Conservation (phyloP, 2,113 vertebrate genomes). For the Platysteira castanea region DNA sequence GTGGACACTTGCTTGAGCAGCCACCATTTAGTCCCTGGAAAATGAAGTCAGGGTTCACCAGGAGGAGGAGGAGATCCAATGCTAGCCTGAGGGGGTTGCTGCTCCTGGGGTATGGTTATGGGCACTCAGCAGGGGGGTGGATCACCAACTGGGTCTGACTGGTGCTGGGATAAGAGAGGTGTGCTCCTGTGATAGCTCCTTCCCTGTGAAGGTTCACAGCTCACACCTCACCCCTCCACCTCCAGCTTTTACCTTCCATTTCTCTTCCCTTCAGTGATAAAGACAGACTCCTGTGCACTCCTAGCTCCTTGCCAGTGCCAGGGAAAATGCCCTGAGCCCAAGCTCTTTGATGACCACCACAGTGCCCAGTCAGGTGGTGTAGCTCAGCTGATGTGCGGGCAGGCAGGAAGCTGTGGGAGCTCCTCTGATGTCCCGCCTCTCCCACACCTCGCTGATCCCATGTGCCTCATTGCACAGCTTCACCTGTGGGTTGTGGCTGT, state of each 20-base stretch:
- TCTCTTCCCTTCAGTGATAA: not conserved
- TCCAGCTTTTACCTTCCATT: not conserved
- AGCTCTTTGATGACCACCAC: not conserved
- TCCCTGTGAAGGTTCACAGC: not conserved
- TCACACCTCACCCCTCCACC: not conserved
- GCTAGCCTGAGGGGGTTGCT: not conserved
- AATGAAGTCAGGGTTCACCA: not conserved
- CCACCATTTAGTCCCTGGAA: not conserved
- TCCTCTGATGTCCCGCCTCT: not conserved
- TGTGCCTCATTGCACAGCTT: not conserved
- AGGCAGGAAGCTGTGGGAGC: not conserved
- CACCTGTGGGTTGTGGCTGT: accelerated
- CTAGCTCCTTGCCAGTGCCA: not conserved
- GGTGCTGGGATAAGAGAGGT: not conserved
- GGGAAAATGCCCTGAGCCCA: not conserved
- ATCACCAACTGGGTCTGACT: not conserved
- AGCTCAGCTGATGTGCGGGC: not conserved
- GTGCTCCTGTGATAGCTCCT: not conserved
- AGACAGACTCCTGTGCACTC: not conserved
- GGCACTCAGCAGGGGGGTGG: not conserved
- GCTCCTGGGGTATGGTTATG: not conserved
- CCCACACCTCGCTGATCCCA: accelerated
- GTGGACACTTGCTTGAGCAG: not conserved
- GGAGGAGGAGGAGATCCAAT: not conserved
- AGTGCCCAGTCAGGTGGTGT: accelerated